Evolutionary conservation across 2,888 invertebrate genomes (phyloP).

Genomic region (Nephrotoma appendiculata): DNA sequence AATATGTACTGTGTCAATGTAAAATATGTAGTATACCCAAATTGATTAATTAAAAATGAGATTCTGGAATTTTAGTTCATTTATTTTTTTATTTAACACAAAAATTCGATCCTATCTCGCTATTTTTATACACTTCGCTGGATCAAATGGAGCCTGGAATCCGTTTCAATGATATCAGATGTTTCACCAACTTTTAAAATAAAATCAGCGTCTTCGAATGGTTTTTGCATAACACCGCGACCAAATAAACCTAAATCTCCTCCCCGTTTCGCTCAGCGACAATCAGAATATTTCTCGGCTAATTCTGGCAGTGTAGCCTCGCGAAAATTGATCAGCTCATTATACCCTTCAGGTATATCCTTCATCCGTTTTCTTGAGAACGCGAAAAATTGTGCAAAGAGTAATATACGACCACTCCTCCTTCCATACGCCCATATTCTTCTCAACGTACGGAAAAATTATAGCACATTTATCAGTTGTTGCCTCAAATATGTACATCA

Average conservation of each 20-base stretch:
- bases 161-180: conserved; percentile 82
- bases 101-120: neutral
- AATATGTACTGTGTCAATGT: too few species aligned
- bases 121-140: conserved; percentile 64
- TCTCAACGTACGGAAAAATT: too few species aligned
- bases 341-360: conserved; percentile 62
- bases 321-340: conserved; percentile 50
- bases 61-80: neutral
- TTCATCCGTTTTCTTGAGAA: conserved; percentile 79
- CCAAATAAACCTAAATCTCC: conserved; percentile 92
- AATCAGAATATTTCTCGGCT: conserved; percentile 86
- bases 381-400: too few species aligned
- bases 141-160: conserved; percentile 95
- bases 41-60: neutral
- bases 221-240: conserved; percentile 89
- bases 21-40: neutral
- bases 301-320: conserved; percentile 72
- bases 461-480: too few species aligned
- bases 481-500: too few species aligned
- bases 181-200: conserved; percentile 84
- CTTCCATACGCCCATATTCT: too few species aligned
- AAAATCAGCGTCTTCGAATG: conserved; percentile 95
- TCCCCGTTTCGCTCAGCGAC: conserved; percentile 89
- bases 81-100: neutral
- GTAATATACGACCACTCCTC: too few species aligned